Evolutionary conservation across 2,113 vertebrate genomes (phyloP).

Genomic region (Progne subis): DNA sequence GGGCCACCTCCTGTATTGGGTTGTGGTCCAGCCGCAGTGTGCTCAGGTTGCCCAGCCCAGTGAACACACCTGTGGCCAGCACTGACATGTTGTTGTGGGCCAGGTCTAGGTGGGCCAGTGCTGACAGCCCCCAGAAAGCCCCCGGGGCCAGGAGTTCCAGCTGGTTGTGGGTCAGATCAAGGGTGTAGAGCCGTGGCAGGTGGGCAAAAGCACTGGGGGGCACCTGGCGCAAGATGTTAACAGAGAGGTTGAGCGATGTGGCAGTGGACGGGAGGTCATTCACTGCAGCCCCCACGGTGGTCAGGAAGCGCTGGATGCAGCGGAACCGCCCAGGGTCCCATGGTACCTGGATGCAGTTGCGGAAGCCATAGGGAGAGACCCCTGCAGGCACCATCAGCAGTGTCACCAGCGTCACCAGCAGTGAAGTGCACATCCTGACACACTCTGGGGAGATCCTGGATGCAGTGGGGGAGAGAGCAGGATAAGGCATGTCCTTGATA

Average conservation of each 20-base stretch:
- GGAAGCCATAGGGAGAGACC: slow-evolving; percentile 71
- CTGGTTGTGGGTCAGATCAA: slow-evolving; percentile 66
- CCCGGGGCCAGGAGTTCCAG: slow-evolving; percentile 16
- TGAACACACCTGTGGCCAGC: background rate
- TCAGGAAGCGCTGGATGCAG: slow-evolving; percentile 61
- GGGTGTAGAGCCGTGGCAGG: background rate
- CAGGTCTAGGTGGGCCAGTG: slow-evolving; percentile 70
- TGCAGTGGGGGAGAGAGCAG: background rate
- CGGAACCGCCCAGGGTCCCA: slow-evolving; percentile 22
- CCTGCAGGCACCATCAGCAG: background rate
- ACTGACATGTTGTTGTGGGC: slow-evolving; percentile 65
- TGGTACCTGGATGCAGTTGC: slow-evolving; percentile 74
- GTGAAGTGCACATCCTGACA: background rate
- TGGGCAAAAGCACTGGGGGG: background rate
- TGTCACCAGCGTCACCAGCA: background rate
- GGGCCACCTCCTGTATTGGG: background rate
- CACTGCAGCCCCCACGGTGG: slow-evolving; percentile 13
- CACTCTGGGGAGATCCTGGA: background rate
- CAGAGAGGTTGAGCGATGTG: slow-evolving; percentile 38
- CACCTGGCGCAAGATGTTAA: slow-evolving; percentile 36
- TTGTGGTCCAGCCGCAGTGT: slow-evolving; percentile 50
- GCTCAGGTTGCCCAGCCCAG: slow-evolving; percentile 8
- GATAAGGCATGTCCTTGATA: rapidly evolving
- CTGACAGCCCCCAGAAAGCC: slow-evolving; percentile 71
- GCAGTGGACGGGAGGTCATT: slow-evolving; percentile 57